Percentiles rank a stretch among this genome's conserved stretches.
Evolutionary conservation across 2,797 vertebrate species (phyloP).

Genomic region (Philypnodon macrostomus): DNA sequence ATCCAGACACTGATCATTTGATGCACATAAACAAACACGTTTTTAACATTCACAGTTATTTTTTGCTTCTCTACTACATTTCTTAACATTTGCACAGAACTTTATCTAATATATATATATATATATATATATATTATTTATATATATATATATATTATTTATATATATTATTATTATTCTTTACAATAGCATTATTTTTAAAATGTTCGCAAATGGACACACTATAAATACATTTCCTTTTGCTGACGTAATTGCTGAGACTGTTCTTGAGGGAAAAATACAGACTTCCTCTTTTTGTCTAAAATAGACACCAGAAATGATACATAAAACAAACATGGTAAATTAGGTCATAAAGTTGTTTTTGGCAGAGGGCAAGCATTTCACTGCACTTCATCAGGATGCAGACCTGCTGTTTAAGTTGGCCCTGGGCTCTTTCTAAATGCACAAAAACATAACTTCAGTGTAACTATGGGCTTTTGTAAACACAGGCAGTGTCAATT

Average conservation of each 20-base stretch:
- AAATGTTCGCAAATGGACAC: conserved; percentile 4
- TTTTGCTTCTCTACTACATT: no score
- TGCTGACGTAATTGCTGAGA: conserved; percentile 33
- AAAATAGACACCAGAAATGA: conserved; percentile 54
- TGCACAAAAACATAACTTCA: conserved; percentile 35
- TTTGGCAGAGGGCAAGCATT: conserved; percentile 50
- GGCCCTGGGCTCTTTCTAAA: conserved; percentile 51
- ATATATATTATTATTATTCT: no score
- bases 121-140: no score
- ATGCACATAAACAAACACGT: no score
- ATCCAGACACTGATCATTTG: no score
- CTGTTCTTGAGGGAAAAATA: conserved; percentile 45
- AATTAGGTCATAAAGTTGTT: conserved; percentile 62
- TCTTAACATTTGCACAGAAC: no score
- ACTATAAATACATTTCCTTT: conserved; percentile 39
- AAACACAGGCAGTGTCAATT: neutral
- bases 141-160: no score
- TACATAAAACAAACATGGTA: conserved; percentile 30
- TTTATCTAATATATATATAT: no score
- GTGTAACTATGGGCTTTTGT: neutral
- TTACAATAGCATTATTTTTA: conserved; percentile 8
- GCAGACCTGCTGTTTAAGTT: conserved; percentile 50
- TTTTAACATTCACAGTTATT: no score
- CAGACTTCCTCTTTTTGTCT: conserved; percentile 52
- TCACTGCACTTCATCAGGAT: conserved; percentile 31